Percentiles rank a stretch among this genome's conserved stretches.
These are phyloP conservation scores for Alviniconcha marisindica DNA, from an alignment of 1,140 invertebrate genomes.

Conservation along the genomic window DNA sequence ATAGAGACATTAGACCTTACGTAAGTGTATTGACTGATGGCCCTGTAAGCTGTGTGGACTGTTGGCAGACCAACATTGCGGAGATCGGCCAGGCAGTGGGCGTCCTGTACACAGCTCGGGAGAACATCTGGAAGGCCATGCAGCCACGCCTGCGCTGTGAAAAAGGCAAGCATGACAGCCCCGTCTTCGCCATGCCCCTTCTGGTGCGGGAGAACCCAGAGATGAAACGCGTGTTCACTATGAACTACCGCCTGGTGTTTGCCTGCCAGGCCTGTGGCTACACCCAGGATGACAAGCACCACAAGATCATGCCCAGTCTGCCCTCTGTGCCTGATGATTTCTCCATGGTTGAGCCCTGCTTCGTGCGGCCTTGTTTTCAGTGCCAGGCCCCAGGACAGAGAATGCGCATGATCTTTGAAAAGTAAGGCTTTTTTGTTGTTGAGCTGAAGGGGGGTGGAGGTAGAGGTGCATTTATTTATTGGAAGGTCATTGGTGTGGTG, in stretches of 20 bases:
- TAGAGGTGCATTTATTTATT: too few relatives aligned
- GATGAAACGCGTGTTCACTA: slow-evolving; percentile 59
- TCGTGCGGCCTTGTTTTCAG: slow-evolving; percentile 62
- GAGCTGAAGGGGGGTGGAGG: too few relatives aligned
- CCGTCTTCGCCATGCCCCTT: slow-evolving; percentile 70
- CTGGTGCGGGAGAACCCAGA: slow-evolving; percentile 56
- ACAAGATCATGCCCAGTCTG: slow-evolving; percentile 66
- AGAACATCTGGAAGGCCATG: slow-evolving; percentile 64
- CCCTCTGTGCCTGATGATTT: slow-evolving; percentile 62
- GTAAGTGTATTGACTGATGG: slow-evolving; percentile 29
- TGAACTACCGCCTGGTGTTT: slow-evolving; percentile 61
- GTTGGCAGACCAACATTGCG: slow-evolving; percentile 46
- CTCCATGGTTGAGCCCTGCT: slow-evolving; percentile 57
- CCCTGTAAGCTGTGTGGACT: not conserved
- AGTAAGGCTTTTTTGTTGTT: too few relatives aligned
- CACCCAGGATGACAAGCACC: slow-evolving; percentile 54
- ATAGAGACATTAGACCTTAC: too few relatives aligned
- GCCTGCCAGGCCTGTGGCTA: slow-evolving; percentile 64
- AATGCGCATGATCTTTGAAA: slow-evolving; percentile 63
- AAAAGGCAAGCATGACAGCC: slow-evolving; percentile 71
- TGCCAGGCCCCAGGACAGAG: slow-evolving; percentile 61
- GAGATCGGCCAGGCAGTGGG: slow-evolving; percentile 56
- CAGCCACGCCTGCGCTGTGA: slow-evolving; percentile 67
- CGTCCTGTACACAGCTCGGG: slow-evolving; percentile 64
- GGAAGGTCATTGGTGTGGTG: too few relatives aligned